These are phyloP conservation scores for Phoebastria nigripes DNA, from an alignment of 2,797 vertebrate species.

Conservation along the genomic window DNA sequence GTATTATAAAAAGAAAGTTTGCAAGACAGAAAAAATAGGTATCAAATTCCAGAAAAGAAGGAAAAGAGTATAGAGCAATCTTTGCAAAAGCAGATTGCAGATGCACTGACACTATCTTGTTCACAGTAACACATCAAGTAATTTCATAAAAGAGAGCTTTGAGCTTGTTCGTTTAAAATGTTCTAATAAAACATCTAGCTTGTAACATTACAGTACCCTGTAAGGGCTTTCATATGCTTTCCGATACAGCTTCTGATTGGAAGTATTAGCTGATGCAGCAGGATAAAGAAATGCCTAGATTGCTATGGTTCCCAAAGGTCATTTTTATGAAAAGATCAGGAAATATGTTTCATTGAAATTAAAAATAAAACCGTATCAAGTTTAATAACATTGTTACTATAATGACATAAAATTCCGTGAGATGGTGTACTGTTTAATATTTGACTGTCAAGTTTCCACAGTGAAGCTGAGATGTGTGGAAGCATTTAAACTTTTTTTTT, in stretches of 20 bases:
- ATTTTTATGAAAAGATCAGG: constrained; percentile 51
- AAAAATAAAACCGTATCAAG: constrained; percentile 45
- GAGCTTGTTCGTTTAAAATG: neutral
- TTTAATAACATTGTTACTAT: constrained; percentile 31
- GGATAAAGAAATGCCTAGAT: constrained; percentile 22
- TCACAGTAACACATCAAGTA: neutral
- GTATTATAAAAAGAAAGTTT: neutral
- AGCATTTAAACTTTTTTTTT: neutral
- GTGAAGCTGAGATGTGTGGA: neutral
- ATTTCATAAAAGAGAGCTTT: constrained; percentile 6
- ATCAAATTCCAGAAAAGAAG: neutral
- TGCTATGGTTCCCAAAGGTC: constrained; percentile 48
- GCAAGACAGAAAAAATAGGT: neutral
- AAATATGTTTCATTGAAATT: constrained; percentile 50
- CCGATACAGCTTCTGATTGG: constrained; percentile 4
- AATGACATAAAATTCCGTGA: constrained; percentile 33
- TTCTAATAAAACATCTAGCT: constrained; percentile 9
- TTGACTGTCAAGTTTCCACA: neutral
- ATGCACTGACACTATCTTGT: neutral
- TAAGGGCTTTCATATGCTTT: constrained; percentile 3
- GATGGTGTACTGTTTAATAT: neutral
- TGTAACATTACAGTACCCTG: neutral
- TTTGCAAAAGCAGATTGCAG: neutral
- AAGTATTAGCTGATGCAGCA: constrained; percentile 45
- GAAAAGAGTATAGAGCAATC: neutral